Evolutionary conservation across 2,888 invertebrate genomes (phyloP).

Genomic region (Listrodromus nycthemerus): DNA sequence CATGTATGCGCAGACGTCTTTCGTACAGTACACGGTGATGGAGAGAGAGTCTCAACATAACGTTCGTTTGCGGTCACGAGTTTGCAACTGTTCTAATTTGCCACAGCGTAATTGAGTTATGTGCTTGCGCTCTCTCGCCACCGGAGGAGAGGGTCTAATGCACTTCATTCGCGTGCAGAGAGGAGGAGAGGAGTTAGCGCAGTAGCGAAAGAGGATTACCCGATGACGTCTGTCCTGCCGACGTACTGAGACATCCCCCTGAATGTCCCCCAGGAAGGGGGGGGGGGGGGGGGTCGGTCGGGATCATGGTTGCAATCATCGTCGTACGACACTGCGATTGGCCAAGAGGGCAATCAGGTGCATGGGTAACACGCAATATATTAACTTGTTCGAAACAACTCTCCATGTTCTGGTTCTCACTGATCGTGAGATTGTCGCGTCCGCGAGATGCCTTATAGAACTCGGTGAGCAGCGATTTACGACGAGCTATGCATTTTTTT

Average conservation of each 20-base stretch:
- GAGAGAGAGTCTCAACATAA: constrained; percentile 2
- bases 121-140: constrained; percentile 55
- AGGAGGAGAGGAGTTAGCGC: constrained; percentile 10
- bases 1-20: background rate
- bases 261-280: background rate
- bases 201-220: constrained; percentile 60
- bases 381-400: constrained; percentile 2
- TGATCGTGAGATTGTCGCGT: constrained; percentile 22
- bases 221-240: constrained; percentile 50
- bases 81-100: constrained; percentile 65
- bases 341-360: background rate
- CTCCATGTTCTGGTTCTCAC: background rate
- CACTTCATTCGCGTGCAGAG: constrained; percentile 25
- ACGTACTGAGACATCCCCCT: constrained; percentile 3
- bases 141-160: constrained; percentile 20
- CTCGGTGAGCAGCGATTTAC: background rate
- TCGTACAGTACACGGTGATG: background rate
- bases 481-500: constrained; percentile 16
- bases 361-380: background rate
- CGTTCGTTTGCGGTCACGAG: constrained; percentile 62
- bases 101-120: constrained; percentile 65
- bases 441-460: constrained; percentile 8
- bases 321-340: constrained; percentile 16
- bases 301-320: constrained; percentile 25
- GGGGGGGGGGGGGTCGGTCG: background rate